Base-by-base conservation (phyloP, 2,113 vertebrate species). In the Xiphorhynchus elegans region DNA sequence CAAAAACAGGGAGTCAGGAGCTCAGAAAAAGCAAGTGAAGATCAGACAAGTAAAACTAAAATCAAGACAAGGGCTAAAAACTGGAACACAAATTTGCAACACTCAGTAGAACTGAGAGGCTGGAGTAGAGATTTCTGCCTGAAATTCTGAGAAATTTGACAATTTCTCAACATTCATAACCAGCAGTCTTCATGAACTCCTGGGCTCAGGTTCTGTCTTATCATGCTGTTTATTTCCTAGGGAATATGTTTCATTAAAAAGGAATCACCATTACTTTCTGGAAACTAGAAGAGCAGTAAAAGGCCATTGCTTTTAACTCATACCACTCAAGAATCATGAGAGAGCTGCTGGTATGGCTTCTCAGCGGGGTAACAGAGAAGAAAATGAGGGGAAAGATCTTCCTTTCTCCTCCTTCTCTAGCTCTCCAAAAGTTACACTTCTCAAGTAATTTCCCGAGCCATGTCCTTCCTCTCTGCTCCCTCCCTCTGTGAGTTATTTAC, bases 261-360 rank as follows among this genome's bases (percentile, higher is more conserved):
- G 29, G 68, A 88, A 66, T 42, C 28, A 69, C 3, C 9, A 37
- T 26, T 73, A 24, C 6, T n/a, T 12, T 24, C 31, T 50, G 28
- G 17, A 66, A 77, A 58, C 6, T 26, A 4, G 28, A 66, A 40
- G 17, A 55, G 8, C 17, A 13, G 4, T 18, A 80, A 58, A 35
- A 77, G 25, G 28, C 10, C 21, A 21, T 11, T 75, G 19, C 11
- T 50, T 60, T 84, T 42, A 59, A 5, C 11, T 63, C 39, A 24
- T 7, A 14, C 31, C 53, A n/a, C 10, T 31, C 25, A 28, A n/a
- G 19, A 81, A 7, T 21, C 26, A 13, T 20, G 17, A 69, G 15
- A 46, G 2, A 40, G 26, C 9, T 42, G 15, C 55, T 69, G 63
- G 37, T 0, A 0, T 29, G 55, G 31, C 8, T 81, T 84, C 67